These are phyloP conservation scores for Drosophila mayri DNA, from an alignment of 1,140 invertebrate species.

Conservation along the genomic window DNA sequence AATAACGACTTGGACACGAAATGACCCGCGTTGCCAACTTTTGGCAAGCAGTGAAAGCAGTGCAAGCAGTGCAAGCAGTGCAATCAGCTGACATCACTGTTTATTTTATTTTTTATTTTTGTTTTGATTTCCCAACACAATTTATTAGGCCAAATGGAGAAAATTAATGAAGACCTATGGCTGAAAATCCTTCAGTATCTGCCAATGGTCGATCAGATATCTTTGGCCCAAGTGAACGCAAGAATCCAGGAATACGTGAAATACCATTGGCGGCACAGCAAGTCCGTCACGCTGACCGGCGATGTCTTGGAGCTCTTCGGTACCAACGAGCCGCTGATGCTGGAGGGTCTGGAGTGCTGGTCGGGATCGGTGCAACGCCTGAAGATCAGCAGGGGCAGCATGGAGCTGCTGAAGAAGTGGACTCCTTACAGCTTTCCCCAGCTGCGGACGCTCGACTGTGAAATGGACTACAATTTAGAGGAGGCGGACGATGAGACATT, in stretches of 20 bases:
- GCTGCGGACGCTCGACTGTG: slow-evolving; percentile 19
- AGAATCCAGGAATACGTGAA: slow-evolving; percentile 11
- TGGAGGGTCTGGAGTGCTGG: slow-evolving; percentile 23
- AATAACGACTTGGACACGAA: too few species aligned
- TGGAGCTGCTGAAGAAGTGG: slow-evolving; percentile 22
- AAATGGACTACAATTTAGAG: slow-evolving; percentile 19
- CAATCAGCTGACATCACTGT: slow-evolving; percentile 4
- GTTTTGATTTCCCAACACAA: neutral
- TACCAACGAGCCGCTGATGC: slow-evolving; percentile 11
- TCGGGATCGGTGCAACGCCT: slow-evolving; percentile 39
- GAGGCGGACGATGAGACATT: slow-evolving; percentile 37
- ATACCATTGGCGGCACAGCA: slow-evolving; percentile 35
- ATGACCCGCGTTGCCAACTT: neutral
- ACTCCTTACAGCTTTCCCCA: slow-evolving; percentile 33
- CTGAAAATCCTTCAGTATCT: slow-evolving; percentile 39
- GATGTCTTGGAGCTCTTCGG: slow-evolving; percentile 15
- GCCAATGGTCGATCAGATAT: slow-evolving; percentile 42
- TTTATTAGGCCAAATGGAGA: slow-evolving; percentile 6
- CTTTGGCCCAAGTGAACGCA: slow-evolving; percentile 7
- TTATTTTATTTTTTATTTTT: slow-evolving; percentile 7
- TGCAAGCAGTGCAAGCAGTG: neutral
- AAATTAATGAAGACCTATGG: slow-evolving; percentile 47
- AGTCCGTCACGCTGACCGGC: neutral
- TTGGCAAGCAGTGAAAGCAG: neutral
- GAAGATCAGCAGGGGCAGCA: neutral